Conservation (phyloP, 2,797 vertebrate genomes). For the Premnoplex brunnescens region DNA sequence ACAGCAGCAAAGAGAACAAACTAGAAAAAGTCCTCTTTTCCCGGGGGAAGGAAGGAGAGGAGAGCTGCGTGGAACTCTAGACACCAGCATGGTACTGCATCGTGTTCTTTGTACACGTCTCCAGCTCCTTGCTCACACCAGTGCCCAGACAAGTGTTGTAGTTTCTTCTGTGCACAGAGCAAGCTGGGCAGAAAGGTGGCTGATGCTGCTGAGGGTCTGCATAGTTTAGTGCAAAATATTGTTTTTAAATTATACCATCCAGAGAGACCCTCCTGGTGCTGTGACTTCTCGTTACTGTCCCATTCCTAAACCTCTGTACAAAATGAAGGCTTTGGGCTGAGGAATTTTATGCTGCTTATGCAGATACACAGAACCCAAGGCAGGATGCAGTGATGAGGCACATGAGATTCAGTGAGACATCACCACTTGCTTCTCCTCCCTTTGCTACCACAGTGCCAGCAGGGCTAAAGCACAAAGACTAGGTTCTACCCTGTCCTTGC, state of each 20-base stretch:
- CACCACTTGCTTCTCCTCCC: background rate
- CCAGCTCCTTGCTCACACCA: background rate
- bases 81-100: background rate
- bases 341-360: background rate
- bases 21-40: background rate
- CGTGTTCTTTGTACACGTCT: background rate
- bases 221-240: background rate
- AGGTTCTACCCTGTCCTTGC: background rate
- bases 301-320: background rate
- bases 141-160: accelerated
- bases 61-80: background rate
- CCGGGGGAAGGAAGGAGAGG: background rate
- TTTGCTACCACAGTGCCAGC: background rate
- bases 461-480: background rate
- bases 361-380: background rate
- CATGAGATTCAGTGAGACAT: accelerated
- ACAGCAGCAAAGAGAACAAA: background rate
- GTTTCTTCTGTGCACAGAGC: background rate
- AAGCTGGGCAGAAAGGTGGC: background rate
- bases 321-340: background rate
- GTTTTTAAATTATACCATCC: background rate
- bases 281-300: background rate
- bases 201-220: background rate
- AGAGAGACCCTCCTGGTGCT: background rate
- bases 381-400: background rate